These are phyloP conservation scores for Heliornis fulica DNA, from an alignment of 2,113 vertebrate genomes.

Conservation along the genomic window DNA sequence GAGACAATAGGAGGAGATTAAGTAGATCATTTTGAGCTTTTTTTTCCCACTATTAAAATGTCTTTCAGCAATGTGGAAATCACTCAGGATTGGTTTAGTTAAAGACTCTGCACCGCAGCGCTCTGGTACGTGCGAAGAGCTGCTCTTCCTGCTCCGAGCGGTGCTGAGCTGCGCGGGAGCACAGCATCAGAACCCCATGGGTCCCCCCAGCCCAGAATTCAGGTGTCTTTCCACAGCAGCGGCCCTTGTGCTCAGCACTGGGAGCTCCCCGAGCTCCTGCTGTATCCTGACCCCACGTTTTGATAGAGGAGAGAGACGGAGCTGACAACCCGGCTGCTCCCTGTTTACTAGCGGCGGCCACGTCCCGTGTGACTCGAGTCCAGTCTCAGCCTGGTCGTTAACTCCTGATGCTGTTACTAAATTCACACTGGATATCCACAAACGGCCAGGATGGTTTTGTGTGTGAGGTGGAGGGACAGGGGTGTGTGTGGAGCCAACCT, in stretches of 20 bases:
- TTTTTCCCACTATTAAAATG: slow-evolving; percentile 44
- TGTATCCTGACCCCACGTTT: accelerated
- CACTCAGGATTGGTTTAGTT: neutral
- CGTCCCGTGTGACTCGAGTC: neutral
- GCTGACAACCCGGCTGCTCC: neutral
- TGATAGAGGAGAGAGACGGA: neutral
- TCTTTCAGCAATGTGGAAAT: slow-evolving; percentile 12
- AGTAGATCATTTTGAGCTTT: slow-evolving; percentile 16
- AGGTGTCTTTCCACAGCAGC: neutral
- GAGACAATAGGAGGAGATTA: slow-evolving; percentile 48
- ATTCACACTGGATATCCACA: neutral
- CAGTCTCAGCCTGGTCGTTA: neutral
- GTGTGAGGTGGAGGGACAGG: neutral
- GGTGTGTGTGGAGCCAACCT: neutral
- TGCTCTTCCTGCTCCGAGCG: neutral
- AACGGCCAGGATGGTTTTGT: neutral
- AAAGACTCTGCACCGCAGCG: neutral
- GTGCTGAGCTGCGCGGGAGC: too few relatives aligned
- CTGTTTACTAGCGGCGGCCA: accelerated
- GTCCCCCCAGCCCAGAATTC: neutral
- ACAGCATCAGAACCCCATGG: accelerated
- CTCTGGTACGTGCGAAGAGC: neutral
- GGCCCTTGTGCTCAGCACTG: accelerated
- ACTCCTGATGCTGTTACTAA: neutral
- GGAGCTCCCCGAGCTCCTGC: neutral